Percentiles rank a stretch among this genome's conserved stretches.
Evolutionary conservation across 2,113 vertebrate species (phyloP).

Genomic region (Strix aluco): DNA sequence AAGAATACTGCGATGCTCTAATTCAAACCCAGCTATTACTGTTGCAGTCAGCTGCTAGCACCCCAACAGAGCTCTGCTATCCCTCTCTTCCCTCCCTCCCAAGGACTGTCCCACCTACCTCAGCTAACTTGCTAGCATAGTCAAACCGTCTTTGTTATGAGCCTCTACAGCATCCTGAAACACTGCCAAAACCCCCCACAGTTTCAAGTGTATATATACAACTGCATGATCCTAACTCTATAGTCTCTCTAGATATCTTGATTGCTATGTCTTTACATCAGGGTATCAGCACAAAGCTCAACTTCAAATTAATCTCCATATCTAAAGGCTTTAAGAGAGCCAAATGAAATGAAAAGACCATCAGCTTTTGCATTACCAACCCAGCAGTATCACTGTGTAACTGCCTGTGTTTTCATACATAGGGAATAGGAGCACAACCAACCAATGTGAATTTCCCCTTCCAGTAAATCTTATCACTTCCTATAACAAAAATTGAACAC

Average conservation of each 20-base stretch:
- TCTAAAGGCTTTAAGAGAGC: neutral
- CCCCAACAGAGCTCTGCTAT: neutral
- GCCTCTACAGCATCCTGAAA: neutral
- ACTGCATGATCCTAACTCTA: neutral
- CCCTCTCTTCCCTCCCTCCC: neutral
- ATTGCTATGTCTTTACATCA: neutral
- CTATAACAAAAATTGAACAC: neutral
- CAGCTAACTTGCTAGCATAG: neutral
- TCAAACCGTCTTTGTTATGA: neutral
- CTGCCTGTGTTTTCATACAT: neutral
- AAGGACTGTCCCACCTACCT: neutral
- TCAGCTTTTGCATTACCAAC: neutral
- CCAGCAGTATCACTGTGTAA: neutral
- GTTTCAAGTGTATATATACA: accelerated
- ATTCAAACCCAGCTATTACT: neutral
- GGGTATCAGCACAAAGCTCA: neutral
- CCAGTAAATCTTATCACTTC: neutral
- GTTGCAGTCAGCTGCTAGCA: neutral
- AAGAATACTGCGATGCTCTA: neutral
- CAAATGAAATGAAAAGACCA: neutral
- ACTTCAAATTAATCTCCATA: neutral
- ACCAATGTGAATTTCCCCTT: neutral
- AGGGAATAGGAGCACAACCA: neutral
- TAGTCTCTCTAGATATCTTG: neutral
- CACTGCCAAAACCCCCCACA: neutral